These are phyloP conservation scores for Actenoides lindsayi DNA, from an alignment of 2,113 vertebrate species.

Conservation along the genomic window DNA sequence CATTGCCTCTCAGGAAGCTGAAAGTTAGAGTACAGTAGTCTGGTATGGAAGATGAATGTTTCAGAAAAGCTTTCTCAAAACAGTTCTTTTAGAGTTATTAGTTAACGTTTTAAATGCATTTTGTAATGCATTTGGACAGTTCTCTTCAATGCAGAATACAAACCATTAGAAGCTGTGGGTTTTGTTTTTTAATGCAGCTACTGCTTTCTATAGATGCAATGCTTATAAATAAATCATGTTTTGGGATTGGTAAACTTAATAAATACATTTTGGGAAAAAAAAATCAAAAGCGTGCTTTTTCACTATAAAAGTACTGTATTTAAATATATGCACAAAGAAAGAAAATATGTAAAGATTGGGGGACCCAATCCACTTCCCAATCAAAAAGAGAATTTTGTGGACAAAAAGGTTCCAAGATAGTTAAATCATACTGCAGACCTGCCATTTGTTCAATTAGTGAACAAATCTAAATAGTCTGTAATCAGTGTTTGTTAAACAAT, in stretches of 20 bases:
- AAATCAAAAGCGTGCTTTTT: not conserved
- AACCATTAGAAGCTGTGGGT: rapidly evolving
- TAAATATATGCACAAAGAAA: not conserved
- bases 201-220: not conserved
- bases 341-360: not conserved
- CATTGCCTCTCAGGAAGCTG: not conserved
- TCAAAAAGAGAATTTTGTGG: not conserved
- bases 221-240: not conserved
- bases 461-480: not conserved
- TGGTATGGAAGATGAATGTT: not conserved
- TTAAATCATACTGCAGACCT: not conserved
- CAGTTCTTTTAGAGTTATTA: not conserved
- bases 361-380: not conserved
- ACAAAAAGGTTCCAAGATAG: not conserved
- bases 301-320: not conserved
- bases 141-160: not conserved
- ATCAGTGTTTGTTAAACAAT: not conserved
- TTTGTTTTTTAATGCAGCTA: not conserved
- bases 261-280: not conserved
- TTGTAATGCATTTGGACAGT: not conserved
- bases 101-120: not conserved
- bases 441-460: not conserved
- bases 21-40: not conserved
- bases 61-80: not conserved
- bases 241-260: not conserved